Evolutionary conservation across 2,797 vertebrate species (phyloP), one percentile per base, ranked within the genome.

Genomic region (Otolemur crassicaudatus): DNA sequence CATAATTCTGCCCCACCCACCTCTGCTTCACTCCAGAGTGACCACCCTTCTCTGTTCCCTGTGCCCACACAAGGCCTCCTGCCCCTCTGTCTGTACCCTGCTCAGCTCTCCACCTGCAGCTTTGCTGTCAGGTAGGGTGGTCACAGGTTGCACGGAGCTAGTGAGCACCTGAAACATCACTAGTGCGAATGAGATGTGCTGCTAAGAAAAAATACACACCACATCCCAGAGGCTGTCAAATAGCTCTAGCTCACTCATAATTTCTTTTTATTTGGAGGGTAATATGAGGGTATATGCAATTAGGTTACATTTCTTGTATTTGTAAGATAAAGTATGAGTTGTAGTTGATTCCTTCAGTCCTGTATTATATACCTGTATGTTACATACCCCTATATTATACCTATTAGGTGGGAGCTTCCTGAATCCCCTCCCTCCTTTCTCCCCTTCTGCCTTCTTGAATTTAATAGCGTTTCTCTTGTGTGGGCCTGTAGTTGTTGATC

Each of bases 1-100:
- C 37, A 2, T 23, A 34, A 49, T 12, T 70, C 25, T 29, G 37
- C 27, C 58, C n/a, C 2, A 9, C 0, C 2, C 14, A 25, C n/a
- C 17, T 31, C 69, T 56, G 34, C 70, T 16, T 75, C 63, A 49
- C 19, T 4, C 1, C 9, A 23, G 9, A 12, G 53, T 43, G n/a
- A 40, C 3, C 4, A 2, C 11, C 5, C 11, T 56, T 40, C 72
- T 84, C 43, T 6, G 20, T 8, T 9, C 31, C 49, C 63, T 3
- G 25, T 2, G 3, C 8, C 29, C 11, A 46, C n/a, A 16, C 25
- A 17, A 65, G 20, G 31, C 17, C 58, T 13, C 37, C 53, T n/a
- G 31, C 19, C 34, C 56, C 46, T 23, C 11, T 23, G 31, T 61
- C 43, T 85, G 90, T 43, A 17, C 40, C n/a, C 58, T 60, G 19